Percentiles rank a stretch among this genome's conserved stretches.
These are phyloP conservation scores for Nerophis lumbriciformis DNA, from an alignment of 2,113 vertebrate genomes.

Conservation along the genomic window DNA sequence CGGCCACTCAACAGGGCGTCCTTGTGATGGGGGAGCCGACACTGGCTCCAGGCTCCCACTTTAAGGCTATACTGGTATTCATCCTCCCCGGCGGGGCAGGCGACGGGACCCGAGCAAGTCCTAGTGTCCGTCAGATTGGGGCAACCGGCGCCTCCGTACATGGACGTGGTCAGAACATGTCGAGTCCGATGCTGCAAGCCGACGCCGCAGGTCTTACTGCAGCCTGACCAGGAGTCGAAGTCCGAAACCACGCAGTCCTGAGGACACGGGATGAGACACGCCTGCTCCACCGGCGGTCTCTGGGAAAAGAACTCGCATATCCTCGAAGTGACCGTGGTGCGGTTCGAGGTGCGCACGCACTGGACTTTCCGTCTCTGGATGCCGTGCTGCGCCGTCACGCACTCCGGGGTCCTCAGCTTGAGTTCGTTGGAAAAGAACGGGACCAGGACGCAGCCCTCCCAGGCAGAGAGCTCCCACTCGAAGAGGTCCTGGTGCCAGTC, in stretches of 20 bases:
- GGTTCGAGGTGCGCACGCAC: conserved; percentile 82
- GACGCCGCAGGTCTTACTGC: conserved; percentile 71
- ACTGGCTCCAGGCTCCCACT: conserved; percentile 84
- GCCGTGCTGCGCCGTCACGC: conserved; percentile 90
- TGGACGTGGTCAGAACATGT: conserved; percentile 76
- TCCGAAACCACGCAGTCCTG: conserved; percentile 86
- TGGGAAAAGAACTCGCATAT: conserved; percentile 89
- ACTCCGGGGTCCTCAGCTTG: conserved; percentile 57
- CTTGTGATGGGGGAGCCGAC: conserved; percentile 72
- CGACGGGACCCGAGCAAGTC: conserved; percentile 55
- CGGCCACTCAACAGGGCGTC: conserved; percentile 66
- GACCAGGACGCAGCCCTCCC: conserved; percentile 78
- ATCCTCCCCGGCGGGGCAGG: conserved; percentile 77
- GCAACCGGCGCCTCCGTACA: conserved; percentile 84
- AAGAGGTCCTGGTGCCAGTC: conserved; percentile 92
- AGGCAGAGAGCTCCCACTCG: conserved; percentile 85
- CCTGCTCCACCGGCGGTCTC: conserved; percentile 79
- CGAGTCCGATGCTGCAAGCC: conserved; percentile 80
- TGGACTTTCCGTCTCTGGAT: conserved; percentile 79
- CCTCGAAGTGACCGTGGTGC: conserved; percentile 71
- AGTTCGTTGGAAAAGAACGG: conserved; percentile 59
- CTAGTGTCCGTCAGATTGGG: conserved; percentile 83
- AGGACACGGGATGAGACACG: conserved; percentile 91
- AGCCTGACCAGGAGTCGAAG: conserved; percentile 85
- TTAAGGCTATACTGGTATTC: conserved; percentile 84